Conservation (phyloP, 2,113 vertebrate species). For the Eurypyga helias region DNA sequence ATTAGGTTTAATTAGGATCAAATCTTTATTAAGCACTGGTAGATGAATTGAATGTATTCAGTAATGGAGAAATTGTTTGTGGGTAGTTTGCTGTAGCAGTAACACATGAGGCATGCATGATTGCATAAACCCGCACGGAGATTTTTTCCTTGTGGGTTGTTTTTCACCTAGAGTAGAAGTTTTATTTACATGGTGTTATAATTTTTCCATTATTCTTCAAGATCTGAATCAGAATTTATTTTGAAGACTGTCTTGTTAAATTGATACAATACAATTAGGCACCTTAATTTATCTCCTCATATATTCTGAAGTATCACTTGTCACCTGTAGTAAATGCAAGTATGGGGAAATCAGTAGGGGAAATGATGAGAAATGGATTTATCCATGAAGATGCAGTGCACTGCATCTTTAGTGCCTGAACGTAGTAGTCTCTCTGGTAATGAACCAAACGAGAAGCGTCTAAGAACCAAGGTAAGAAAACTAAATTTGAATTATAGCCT, state of each 20-base stretch:
- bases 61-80: conserved; percentile 73
- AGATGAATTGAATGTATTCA: conserved; percentile 46
- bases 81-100: conserved; percentile 68
- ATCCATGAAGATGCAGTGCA: neutral
- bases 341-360: neutral
- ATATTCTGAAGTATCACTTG: neutral
- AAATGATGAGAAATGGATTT: neutral
- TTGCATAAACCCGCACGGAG: conserved; percentile 55
- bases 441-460: neutral
- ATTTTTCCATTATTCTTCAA: neutral
- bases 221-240: neutral
- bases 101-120: conserved; percentile 25
- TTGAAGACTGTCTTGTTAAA: neutral
- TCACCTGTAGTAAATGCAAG: neutral
- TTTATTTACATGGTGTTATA: neutral
- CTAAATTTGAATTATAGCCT: neutral
- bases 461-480: neutral
- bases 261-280: neutral
- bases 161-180: conserved; percentile 43
- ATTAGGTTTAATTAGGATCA: conserved; percentile 79
- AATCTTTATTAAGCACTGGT: conserved; percentile 68
- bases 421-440: neutral
- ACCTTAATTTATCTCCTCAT: neutral
- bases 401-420: neutral
- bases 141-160: conserved; percentile 1